Evolutionary conservation across 2,113 vertebrate genomes (phyloP), one percentile per base, ranked within the genome.

Genomic region (Platanista minor): DNA sequence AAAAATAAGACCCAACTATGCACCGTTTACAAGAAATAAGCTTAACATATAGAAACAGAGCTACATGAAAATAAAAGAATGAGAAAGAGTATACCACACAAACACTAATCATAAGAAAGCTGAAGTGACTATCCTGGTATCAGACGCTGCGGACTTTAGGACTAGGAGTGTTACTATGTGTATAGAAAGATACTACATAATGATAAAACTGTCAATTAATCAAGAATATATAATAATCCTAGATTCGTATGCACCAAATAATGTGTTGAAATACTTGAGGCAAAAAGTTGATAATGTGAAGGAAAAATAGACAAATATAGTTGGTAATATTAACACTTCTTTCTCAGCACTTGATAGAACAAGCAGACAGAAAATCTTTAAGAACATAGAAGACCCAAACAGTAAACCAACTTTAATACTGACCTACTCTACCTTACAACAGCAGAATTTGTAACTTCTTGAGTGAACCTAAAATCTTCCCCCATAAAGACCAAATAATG

Each of bases 241-340:
- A 49, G 49, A 25, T 36, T 43, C 36, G 2, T 3, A 67, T 13
- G n/a, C 5, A 23, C 6, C 18, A 8, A 5, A 29, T n/a, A 62
- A 8, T 14, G 23, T 72, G 14, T 18, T 78, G 29, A 89, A 72
- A 71, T 57, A 39, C 17, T 23, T 4, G 15, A 41, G 41, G 8
- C 61, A 52, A 27, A 67, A 67, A 12, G 11, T 1, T 33, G 6
- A 31, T 36, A 21, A 6, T n/a, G 1, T 9, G 14, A 17, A 41
- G 17, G 25, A 71, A 10, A 39, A 46, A 2, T 31, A 20, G 77
- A 23, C 25, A 8, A 10, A 54, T 4, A 4, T 3, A 5, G 10
- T 0, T 29, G 49, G 13, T 29, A 36, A n/a, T 5, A 29, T 39
- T 5, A 14, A 6, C 2, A 8, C 3, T 18, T 10, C 18, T 74